Evolutionary conservation across 2,888 invertebrate species (phyloP).

Genomic region (Eupithecia abbreviata): DNA sequence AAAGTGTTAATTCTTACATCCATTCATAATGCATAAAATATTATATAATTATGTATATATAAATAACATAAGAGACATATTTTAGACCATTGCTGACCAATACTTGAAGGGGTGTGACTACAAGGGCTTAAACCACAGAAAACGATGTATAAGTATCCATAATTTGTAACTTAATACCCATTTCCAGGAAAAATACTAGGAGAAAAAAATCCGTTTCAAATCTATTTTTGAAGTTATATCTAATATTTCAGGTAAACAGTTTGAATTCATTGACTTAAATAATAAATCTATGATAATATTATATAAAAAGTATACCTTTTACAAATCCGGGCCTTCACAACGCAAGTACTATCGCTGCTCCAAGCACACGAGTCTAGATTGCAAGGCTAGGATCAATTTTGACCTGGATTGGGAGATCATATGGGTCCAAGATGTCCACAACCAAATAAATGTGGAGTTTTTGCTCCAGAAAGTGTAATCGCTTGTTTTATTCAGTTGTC

Average conservation of each 20-base stretch:
- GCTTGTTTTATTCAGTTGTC: neutral
- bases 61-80: too few relatives aligned
- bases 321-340: constrained; percentile 17
- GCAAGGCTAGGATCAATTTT: constrained; percentile 19
- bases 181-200: neutral
- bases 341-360: constrained; percentile 23
- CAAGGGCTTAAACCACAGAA: too few relatives aligned
- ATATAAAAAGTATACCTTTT: constrained; percentile 35
- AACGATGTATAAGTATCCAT: neutral
- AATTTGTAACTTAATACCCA: neutral
- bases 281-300: constrained; percentile 24
- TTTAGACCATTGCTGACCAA: too few relatives aligned
- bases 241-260: neutral
- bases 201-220: neutral
- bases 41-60: too few relatives aligned
- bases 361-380: constrained; percentile 7
- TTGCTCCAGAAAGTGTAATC: neutral
- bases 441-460: neutral
- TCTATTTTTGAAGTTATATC: neutral
- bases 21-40: too few relatives aligned
- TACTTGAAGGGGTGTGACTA: too few relatives aligned
- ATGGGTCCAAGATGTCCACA: constrained; percentile 5
- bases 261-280: constrained; percentile 22
- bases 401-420: constrained; percentile 11
- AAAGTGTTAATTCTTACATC: too few relatives aligned